phyloP scores from a whole-genome alignment of 2,888 invertebrate species.

The Geotrupes spiniger region DNA sequence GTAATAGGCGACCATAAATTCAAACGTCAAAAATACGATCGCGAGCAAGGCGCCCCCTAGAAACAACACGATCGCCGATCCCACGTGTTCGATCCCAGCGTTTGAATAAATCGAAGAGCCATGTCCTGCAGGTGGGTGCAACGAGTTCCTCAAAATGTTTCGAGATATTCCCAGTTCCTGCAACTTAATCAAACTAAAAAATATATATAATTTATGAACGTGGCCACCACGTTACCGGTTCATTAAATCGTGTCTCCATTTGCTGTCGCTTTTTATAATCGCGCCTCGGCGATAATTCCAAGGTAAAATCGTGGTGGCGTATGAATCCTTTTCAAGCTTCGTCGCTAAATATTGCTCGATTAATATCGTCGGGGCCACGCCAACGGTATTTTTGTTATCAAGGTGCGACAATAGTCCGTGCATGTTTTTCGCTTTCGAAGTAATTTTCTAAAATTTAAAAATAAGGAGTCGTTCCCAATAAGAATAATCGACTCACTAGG shows the following conservation, averaged over 20 bases:
- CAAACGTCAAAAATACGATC: conserved; percentile 32
- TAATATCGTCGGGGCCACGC: conserved; percentile 32
- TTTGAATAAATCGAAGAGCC: conserved; percentile 37
- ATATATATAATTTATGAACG: too few species aligned
- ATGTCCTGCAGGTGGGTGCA: conserved; percentile 14
- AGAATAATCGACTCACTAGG: conserved; percentile 2
- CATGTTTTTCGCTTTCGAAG: conserved; percentile 22
- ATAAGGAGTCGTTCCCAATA: not conserved
- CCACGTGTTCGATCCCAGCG: conserved; percentile 39
- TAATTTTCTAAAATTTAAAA: conserved; percentile 9
- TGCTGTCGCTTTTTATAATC: not conserved
- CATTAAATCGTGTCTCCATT: not conserved
- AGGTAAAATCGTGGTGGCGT: conserved; percentile 26
- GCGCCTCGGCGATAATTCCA: conserved; percentile 10
- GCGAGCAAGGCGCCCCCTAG: conserved; percentile 30
- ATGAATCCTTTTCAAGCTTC: conserved; percentile 4
- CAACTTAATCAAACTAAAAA: conserved; percentile 7
- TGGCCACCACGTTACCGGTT: not conserved
- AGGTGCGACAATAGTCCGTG: conserved; percentile 31
- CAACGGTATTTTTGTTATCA: conserved; percentile 32
- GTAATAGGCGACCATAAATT: conserved; percentile 31
- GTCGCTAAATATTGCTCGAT: conserved; percentile 25
- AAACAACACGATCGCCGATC: conserved; percentile 37
- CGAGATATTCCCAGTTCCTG: conserved; percentile 24
- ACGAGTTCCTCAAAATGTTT: conserved; percentile 21